Conservation (phyloP, 2,113 vertebrate species). For the Macroglossus sobrinus region DNA sequence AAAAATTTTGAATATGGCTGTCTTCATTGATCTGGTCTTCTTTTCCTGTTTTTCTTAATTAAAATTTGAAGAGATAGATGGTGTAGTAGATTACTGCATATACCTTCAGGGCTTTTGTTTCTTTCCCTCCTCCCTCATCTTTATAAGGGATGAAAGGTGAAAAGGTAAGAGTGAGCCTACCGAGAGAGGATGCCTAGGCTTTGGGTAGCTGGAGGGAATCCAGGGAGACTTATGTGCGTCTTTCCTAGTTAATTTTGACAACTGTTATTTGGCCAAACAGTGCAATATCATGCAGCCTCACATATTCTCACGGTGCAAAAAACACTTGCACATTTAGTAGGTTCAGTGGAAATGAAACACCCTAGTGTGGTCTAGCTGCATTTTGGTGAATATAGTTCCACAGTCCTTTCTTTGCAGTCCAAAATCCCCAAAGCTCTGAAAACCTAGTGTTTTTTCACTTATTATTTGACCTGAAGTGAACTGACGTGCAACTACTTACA, state of each 20-base stretch:
- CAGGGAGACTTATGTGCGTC: neutral
- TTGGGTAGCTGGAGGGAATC: neutral
- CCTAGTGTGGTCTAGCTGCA: neutral
- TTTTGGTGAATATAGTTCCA: neutral
- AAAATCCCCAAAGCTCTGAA: neutral
- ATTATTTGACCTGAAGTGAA: neutral
- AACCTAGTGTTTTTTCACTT: neutral
- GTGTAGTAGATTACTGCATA: neutral
- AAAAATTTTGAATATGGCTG: neutral
- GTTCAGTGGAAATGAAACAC: neutral
- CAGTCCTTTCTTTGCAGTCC: neutral
- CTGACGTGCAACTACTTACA: neutral
- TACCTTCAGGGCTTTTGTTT: neutral
- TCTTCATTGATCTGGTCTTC: neutral
- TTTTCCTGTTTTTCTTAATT: neutral
- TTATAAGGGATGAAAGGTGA: neutral
- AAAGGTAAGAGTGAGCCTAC: neutral
- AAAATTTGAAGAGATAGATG: neutral
- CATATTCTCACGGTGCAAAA: accelerated
- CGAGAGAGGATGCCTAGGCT: neutral
- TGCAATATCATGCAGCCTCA: accelerated
- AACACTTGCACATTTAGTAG: neutral
- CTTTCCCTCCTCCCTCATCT: too few species aligned
- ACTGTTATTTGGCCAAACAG: neutral
- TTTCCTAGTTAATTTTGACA: neutral